Evolutionary conservation across 2,888 invertebrate species (phyloP).

Genomic region (Steinernema hermaphroditum): DNA sequence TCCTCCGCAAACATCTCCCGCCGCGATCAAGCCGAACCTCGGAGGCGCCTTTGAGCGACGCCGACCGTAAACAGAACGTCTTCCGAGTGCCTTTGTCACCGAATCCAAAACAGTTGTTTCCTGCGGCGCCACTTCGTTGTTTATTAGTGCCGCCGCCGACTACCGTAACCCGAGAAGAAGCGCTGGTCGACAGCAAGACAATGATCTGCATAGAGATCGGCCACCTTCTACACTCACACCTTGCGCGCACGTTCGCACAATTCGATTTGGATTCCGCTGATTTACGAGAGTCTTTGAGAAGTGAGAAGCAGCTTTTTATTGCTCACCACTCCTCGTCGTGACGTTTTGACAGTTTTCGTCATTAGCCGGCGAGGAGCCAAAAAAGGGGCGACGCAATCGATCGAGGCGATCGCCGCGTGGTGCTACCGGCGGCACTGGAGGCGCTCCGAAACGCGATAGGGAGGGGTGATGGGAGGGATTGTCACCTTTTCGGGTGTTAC

Average conservation of each 20-base stretch:
- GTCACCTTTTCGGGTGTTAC: neutral
- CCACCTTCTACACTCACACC: neutral
- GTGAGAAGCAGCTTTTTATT: neutral
- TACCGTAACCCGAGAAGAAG: neutral
- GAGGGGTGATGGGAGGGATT: neutral
- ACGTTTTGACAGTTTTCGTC: neutral
- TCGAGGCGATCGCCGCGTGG: neutral
- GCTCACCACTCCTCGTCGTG: neutral
- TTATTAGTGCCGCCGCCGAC: no score
- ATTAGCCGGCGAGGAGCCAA: neutral
- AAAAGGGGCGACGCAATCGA: neutral
- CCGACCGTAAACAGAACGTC: neutral
- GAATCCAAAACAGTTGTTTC: no score
- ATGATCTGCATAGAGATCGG: no score
- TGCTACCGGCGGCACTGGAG: neutral
- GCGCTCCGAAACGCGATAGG: neutral
- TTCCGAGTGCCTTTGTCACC: neutral
- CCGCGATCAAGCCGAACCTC: neutral
- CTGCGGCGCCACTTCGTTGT: no score
- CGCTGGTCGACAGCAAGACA: no score
- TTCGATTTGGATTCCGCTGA: neutral
- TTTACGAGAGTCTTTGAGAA: slow-evolving; percentile 7
- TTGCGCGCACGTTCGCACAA: neutral
- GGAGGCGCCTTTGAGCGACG: neutral
- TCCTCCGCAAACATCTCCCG: slow-evolving; percentile 10